Evolutionary conservation across 1,140 invertebrate genomes (phyloP).

Genomic region (Limonius californicus): DNA sequence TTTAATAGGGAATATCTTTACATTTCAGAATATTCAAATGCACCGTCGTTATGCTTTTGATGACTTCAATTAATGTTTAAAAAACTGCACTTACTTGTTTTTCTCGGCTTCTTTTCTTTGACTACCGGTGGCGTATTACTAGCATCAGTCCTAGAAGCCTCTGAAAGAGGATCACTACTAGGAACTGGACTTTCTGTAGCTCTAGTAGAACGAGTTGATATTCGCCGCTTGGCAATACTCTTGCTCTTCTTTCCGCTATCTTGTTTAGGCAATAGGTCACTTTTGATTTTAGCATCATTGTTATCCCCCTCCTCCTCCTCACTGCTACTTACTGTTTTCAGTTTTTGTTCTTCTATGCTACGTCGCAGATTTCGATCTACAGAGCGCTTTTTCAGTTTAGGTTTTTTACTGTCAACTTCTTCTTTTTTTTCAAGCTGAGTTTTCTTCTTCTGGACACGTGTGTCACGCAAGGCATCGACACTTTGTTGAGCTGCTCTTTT

Average conservation of each 20-base stretch:
- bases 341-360: conserved; percentile 56
- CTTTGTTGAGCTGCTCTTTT: conserved; percentile 29
- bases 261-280: conserved; percentile 21
- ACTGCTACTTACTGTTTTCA: conserved; percentile 53
- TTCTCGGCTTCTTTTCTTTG: background rate
- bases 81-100: conserved; percentile 13
- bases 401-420: conserved; percentile 28
- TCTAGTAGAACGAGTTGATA: conserved; percentile 19
- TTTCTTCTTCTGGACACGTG: conserved; percentile 24
- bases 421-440: conserved; percentile 38
- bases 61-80: background rate
- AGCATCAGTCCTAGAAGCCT: conserved; percentile 6
- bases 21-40: too few species aligned
- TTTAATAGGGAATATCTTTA: too few species aligned
- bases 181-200: conserved; percentile 27
- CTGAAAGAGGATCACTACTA: conserved; percentile 13
- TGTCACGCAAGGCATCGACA: background rate
- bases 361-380: conserved; percentile 53
- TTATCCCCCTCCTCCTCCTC: too few species aligned
- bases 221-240: background rate
- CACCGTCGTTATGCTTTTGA: too few species aligned
- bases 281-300: conserved; percentile 40
- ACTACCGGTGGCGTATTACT: background rate
- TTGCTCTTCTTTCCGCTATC: background rate
- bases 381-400: conserved; percentile 43